These are phyloP conservation scores for Coregonus suidteri DNA, from an alignment of 2,797 vertebrate genomes.

Conservation along the genomic window DNA sequence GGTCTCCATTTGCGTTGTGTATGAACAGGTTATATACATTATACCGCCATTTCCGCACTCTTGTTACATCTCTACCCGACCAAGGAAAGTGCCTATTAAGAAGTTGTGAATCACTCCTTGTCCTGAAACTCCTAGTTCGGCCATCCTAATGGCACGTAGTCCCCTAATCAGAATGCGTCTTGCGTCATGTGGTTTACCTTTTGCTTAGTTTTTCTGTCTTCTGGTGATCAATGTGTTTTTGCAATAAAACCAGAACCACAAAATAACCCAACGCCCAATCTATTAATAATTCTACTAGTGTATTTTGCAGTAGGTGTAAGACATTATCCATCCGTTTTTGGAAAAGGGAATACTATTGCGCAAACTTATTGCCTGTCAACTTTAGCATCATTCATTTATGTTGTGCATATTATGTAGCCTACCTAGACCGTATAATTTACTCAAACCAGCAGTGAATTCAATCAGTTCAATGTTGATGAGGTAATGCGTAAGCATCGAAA, in stretches of 20 bases:
- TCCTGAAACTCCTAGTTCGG: neutral
- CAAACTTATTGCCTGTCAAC: neutral
- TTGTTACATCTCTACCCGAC: neutral
- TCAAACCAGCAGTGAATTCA: neutral
- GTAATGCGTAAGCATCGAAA: neutral
- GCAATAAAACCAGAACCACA: neutral
- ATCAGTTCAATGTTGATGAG: neutral
- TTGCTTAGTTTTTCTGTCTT: neutral
- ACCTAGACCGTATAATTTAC: no score
- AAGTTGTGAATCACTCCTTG: neutral
- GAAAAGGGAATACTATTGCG: neutral
- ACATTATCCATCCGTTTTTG: neutral
- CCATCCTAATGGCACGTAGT: neutral
- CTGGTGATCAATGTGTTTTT: neutral
- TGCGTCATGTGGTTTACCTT: neutral
- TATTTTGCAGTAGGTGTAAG: neutral
- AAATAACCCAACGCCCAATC: neutral
- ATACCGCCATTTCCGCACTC: neutral
- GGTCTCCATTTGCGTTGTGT: neutral
- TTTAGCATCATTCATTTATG: no score
- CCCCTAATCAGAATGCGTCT: no score
- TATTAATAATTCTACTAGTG: neutral
- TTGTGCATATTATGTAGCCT: no score
- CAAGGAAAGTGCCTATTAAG: neutral
- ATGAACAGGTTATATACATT: neutral